These are phyloP conservation scores for Atrichornis clamosus DNA, from an alignment of 2,113 vertebrate species.

Conservation along the genomic window DNA sequence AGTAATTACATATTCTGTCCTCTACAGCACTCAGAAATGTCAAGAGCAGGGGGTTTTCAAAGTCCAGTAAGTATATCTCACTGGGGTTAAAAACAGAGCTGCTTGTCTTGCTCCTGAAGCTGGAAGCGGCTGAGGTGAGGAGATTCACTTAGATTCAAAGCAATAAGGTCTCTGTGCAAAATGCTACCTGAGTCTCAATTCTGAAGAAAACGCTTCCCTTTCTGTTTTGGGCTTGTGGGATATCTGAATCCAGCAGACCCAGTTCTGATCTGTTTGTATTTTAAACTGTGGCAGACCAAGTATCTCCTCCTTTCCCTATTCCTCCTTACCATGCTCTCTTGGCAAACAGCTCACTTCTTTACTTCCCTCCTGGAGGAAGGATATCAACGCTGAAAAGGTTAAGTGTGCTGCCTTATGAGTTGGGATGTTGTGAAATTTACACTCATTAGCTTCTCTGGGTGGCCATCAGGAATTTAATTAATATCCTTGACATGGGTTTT, in stretches of 20 bases:
- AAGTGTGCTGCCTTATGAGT: slow-evolving; percentile 4
- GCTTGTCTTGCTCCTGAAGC: neutral
- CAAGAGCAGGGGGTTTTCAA: neutral
- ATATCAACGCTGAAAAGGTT: neutral
- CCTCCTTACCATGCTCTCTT: neutral
- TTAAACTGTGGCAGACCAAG: neutral
- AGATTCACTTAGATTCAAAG: neutral
- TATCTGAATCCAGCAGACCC: neutral
- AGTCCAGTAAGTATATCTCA: neutral
- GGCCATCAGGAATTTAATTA: slow-evolving; percentile 55
- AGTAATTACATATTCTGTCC: neutral
- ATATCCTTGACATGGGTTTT: neutral
- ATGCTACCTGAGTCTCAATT: neutral
- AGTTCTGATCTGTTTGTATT: neutral
- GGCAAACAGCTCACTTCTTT: neutral
- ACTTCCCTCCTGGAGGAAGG: neutral
- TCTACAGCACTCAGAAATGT: neutral
- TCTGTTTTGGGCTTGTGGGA: neutral
- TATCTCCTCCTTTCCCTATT: neutral
- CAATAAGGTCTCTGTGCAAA: neutral
- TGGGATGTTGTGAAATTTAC: slow-evolving; percentile 38
- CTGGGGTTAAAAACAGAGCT: neutral
- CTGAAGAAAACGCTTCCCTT: neutral
- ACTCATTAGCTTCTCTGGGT: slow-evolving; percentile 52
- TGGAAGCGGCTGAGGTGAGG: neutral